Evolutionary conservation across 2,113 vertebrate species (phyloP).

Genomic region (Gallinago paraguaiae): DNA sequence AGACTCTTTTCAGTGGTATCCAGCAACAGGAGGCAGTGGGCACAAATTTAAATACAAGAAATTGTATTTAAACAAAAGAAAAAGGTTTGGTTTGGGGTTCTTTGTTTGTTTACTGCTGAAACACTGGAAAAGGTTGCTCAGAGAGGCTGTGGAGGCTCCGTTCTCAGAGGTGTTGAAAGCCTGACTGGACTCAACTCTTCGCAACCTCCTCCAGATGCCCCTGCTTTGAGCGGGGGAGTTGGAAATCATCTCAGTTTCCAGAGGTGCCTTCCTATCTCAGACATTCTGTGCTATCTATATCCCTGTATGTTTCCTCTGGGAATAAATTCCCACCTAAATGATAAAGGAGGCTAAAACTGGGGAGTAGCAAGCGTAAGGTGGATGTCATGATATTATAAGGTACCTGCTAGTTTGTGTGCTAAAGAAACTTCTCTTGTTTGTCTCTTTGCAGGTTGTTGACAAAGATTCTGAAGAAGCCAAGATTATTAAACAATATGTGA

Average conservation of each 20-base stretch:
- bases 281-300: not conserved
- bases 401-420: not conserved
- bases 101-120: not conserved
- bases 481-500: conserved; percentile 90
- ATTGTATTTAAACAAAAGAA: not conserved
- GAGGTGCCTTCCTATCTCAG: not conserved
- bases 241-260: not conserved
- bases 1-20: not conserved
- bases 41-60: not conserved
- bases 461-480: conserved; percentile 87
- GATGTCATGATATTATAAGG: not conserved
- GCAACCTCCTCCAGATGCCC: not conserved
- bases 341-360: not conserved
- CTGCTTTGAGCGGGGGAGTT: not conserved
- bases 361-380: not conserved
- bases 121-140: not conserved
- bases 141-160: not conserved
- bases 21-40: not conserved
- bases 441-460: conserved; percentile 88
- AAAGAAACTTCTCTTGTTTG: not conserved
- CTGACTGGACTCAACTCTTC: not conserved
- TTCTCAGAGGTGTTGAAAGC: not conserved
- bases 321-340: not conserved
- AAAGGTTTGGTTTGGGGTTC: not conserved
- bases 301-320: not conserved